Conservation (phyloP, 2,113 vertebrate genomes). For the Chamaetylas fuelleborni region DNA sequence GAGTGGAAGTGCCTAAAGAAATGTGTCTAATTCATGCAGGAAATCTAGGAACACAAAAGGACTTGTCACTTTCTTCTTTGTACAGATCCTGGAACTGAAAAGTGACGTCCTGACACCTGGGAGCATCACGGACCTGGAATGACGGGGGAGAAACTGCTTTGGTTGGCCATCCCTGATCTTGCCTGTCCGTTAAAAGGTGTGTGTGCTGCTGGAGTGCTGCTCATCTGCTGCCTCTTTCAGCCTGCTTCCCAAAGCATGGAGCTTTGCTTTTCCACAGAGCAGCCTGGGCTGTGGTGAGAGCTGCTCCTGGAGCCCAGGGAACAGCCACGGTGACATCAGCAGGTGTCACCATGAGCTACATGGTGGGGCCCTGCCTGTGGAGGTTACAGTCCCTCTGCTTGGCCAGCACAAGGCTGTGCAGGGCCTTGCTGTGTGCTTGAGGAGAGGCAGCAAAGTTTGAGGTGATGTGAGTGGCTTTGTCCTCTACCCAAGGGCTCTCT, state of each 20-base stretch:
- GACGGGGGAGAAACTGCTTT: not conserved
- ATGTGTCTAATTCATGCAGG: fast-evolving
- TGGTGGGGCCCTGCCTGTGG: not conserved
- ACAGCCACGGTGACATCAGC: not conserved
- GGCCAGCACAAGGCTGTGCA: not conserved
- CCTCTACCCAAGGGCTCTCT: not conserved
- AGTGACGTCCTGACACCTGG: not conserved
- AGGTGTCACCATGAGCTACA: not conserved
- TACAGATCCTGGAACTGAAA: not conserved
- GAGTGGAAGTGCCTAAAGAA: not conserved
- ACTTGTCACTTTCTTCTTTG: not conserved
- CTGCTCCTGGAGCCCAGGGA: not conserved
- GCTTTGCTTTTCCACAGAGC: not conserved
- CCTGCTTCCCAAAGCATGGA: not conserved
- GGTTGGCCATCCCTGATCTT: not conserved
- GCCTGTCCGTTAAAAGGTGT: not conserved
- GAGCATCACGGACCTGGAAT: not conserved
- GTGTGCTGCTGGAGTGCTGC: not conserved
- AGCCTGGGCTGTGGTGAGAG: not conserved
- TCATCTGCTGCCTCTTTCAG: not conserved
- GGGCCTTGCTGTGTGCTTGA: not conserved
- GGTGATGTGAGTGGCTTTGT: not conserved
- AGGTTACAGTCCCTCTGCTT: not conserved
- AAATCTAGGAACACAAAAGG: not conserved
- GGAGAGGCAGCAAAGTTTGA: not conserved